Base-by-base conservation (phyloP, 2,113 vertebrate genomes). In the Erythrolamprus reginae region DNA sequence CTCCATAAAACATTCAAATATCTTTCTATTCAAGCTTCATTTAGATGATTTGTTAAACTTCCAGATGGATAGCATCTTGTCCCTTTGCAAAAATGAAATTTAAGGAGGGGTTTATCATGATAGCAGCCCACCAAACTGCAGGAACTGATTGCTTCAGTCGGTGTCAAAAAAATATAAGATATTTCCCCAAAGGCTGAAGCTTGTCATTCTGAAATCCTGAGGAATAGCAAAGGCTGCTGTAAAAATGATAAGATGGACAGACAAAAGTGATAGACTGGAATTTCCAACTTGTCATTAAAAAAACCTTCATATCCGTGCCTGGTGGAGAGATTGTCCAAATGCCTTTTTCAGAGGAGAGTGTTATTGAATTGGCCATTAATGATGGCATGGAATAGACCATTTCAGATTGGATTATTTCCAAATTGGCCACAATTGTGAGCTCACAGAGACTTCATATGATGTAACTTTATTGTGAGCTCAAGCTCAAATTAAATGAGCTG, bases 121-220 rank as follows among this genome's bases (percentile, higher is more conserved):
- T 51, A 94, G 87, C 19, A 47, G 13, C 38, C 55, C 55, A 45
- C 24, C 48, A 33, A 70, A 38, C 15, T 86, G 45, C 33, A 91
- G 56, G 88, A 95, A 89, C 55, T 53, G 90, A 95, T 95, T 92
- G 86, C 84, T 91, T 87, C 21, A 83, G 24, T 89, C 92, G 48
- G 65, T 92, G 94, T 92, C 92, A 90, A 94, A 96, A 92, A 58
- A 92, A 84, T 93, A 58, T 82, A 85, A 53, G 88, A 95, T 84
- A 94, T 93, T 94, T 95, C 88, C 92, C 93, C 51, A 91, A 91
- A 93, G 90, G 58, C 86, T 93, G 38, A 89, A 45, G 6, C 70
- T 92, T 94, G 90, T 28, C 61, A 28, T 86, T 90, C 82, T 92
- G 91, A 95, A 94, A 89, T 33, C 61, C 1, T 0, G 50, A 94